These are phyloP conservation scores for Hippocampus mohnikei DNA, from an alignment of 2,113 vertebrate genomes.

Conservation along the genomic window DNA sequence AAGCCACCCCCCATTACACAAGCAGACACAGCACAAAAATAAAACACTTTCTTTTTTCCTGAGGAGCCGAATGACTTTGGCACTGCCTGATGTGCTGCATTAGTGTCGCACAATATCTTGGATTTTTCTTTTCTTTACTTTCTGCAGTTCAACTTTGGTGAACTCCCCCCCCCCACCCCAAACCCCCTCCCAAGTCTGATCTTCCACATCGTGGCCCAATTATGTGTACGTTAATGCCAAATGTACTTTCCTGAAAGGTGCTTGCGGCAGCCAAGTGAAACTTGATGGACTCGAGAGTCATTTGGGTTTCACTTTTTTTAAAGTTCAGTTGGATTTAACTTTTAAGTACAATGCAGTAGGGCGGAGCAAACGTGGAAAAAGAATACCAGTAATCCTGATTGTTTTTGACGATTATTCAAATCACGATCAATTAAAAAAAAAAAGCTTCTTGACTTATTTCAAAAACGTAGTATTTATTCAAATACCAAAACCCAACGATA, in stretches of 20 bases:
- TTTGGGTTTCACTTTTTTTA: neutral
- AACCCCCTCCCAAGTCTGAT: neutral
- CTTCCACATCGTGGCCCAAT: neutral
- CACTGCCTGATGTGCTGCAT: neutral
- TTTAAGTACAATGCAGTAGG: neutral
- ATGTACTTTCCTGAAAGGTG: neutral
- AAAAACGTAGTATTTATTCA: too few relatives aligned
- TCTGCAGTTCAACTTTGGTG: neutral
- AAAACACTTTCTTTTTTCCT: neutral
- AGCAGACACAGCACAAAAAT: neutral
- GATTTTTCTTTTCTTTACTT: neutral
- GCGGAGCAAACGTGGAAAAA: too few relatives aligned
- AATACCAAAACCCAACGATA: too few relatives aligned
- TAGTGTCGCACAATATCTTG: neutral
- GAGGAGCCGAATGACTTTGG: neutral
- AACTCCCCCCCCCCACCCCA: neutral
- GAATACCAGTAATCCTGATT: too few relatives aligned
- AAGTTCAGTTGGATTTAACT: neutral
- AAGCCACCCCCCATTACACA: neutral
- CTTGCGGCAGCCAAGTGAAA: neutral
- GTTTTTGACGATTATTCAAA: too few relatives aligned
- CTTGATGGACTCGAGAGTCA: too few relatives aligned
- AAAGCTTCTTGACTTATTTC: too few relatives aligned
- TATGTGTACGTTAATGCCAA: neutral
- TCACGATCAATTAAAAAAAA: too few relatives aligned